Base-by-base conservation (phyloP, 1,140 invertebrate genomes). In the Pararge aegeria region DNA sequence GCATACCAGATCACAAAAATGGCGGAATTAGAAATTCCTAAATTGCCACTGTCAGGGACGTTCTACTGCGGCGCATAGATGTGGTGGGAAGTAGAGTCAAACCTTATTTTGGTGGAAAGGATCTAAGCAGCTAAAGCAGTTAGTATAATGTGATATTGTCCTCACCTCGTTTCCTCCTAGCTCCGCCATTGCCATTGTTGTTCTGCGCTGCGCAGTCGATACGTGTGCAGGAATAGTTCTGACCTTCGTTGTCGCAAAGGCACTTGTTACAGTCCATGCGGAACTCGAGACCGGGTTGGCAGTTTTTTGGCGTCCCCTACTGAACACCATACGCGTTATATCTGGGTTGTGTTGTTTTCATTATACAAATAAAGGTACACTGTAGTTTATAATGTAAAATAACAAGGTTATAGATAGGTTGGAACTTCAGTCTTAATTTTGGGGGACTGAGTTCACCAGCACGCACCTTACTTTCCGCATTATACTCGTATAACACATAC, bases 201-300 rank as follows among this genome's bases (percentile, higher is more conserved):
- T 86, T 86, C 5, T 72, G 34, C 0, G 75, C 70, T 15, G 73
- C 73, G 59, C 89, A 90, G 63, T 89, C 86, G 2, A 75, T 85
- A 5, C 89, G 71, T 0, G 88, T 90, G 72, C 89, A 90, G 2
- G 88, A 89, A 70, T 78, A 90, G 64, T 83, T 74, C n/a, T 68
- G 74, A 0, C 88, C 89, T 51, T 83, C 78, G 48, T 80, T 78
- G 59, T 87, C 75, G 63, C 88, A 90, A 20, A 90, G 81, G 44
- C 89, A 90, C 40, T 80, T 88, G 73, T 90, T 90, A 80, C 89
- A 90, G 70, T 90, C 89, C 75, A 90, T 70, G 0, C 88, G 73
- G 67, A 90, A 90, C 66, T 90, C 86, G 19, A 78, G 72, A 0
- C 81, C 78, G 0, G 89, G 86, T 52, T 79, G 66, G 70, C 89